These are phyloP conservation scores for Hydropsyche tenuis DNA, from an alignment of 1,140 invertebrate genomes.

Conservation along the genomic window DNA sequence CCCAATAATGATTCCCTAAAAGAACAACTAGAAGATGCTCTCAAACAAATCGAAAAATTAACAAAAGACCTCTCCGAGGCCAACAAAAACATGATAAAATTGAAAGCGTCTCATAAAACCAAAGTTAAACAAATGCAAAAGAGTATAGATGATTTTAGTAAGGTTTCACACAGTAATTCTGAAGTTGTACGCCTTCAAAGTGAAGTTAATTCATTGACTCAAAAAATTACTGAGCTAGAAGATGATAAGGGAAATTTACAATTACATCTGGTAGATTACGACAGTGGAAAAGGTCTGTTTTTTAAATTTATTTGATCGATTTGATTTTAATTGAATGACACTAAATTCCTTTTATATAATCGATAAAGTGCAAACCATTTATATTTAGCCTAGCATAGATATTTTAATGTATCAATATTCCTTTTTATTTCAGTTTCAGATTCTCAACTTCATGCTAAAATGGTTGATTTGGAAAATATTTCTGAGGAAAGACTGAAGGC, in stretches of 20 bases:
- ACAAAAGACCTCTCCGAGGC: constrained; percentile 74
- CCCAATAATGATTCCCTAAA: constrained; percentile 7
- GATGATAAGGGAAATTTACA: constrained; percentile 90
- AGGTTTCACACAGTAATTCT: constrained; percentile 72
- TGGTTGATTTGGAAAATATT: constrained; percentile 62
- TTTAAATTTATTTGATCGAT: constrained; percentile 28
- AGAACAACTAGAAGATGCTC: constrained; percentile 53
- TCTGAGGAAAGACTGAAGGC: constrained; percentile 64
- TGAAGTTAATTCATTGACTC: constrained; percentile 71
- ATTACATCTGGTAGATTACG: constrained; percentile 81
- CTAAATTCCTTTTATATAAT: constrained; percentile 5
- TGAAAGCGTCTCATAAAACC: constrained; percentile 79
- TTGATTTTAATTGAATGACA: constrained; percentile 11
- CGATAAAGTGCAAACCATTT: too few species aligned
- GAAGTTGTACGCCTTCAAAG: constrained; percentile 69
- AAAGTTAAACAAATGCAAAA: constrained; percentile 86
- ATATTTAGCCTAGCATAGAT: not conserved
- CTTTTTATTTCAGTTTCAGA: constrained; percentile 58
- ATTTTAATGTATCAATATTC: not conserved
- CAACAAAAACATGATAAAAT: constrained; percentile 84
- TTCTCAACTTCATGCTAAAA: constrained; percentile 59
- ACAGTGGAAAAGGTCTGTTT: constrained; percentile 72
- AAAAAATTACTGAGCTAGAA: constrained; percentile 82
- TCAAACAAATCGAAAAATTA: constrained; percentile 65
- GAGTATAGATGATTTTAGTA: constrained; percentile 78